Evolutionary conservation across 1,140 invertebrate species (phyloP).

Genomic region (Microplitis demolitor): DNA sequence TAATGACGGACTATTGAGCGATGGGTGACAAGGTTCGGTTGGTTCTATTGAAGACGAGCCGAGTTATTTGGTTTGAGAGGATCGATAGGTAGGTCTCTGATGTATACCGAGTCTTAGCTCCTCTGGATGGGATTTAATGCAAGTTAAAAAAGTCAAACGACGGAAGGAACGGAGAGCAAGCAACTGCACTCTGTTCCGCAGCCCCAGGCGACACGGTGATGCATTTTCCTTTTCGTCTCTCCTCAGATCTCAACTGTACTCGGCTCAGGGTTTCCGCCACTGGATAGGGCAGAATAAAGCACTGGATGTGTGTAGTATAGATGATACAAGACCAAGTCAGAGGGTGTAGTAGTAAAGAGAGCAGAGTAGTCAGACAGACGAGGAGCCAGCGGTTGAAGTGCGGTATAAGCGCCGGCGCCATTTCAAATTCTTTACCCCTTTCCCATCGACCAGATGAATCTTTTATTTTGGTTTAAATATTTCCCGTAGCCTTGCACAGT

Average conservation of each 20-base stretch:
- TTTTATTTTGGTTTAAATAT: not conserved
- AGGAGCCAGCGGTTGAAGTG: not conserved
- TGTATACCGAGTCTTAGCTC: too few species aligned
- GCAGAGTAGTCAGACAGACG: not conserved
- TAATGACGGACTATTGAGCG: not conserved
- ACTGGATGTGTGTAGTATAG: too few species aligned
- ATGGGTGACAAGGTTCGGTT: not conserved
- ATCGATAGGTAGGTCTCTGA: too few species aligned
- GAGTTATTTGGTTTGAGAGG: too few species aligned
- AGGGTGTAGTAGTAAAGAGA: not conserved
- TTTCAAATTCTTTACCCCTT: constrained; percentile 14
- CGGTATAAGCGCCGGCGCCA: constrained; percentile 22
- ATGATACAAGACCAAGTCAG: not conserved
- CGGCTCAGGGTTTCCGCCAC: too few species aligned
- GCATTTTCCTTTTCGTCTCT: not conserved
- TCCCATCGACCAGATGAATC: constrained; percentile 12
- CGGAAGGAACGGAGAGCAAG: not conserved
- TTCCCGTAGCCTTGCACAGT: constrained; percentile 7
- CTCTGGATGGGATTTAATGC: not conserved
- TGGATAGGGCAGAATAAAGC: too few species aligned
- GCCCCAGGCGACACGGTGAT: constrained; percentile 6
- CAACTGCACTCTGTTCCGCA: constrained; percentile 23
- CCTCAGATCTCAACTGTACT: not conserved
- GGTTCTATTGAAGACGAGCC: not conserved
- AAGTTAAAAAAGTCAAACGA: not conserved